These are phyloP conservation scores for Sebastolobus alascanus DNA, from an alignment of 2,797 vertebrate species.

Conservation along the genomic window DNA sequence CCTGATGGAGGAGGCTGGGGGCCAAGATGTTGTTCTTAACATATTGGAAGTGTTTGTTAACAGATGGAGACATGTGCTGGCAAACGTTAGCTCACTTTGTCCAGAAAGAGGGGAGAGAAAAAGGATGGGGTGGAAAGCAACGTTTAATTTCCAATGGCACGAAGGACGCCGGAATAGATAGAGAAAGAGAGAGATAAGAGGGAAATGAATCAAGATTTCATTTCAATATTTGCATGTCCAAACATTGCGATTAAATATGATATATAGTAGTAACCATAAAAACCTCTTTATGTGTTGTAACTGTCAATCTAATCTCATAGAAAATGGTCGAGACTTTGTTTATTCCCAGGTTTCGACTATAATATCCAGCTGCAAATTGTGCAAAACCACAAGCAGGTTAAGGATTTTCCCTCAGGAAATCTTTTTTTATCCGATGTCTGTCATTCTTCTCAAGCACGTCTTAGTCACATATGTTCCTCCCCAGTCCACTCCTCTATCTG, in stretches of 20 bases:
- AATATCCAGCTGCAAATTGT: conserved; percentile 78
- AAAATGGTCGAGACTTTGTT: conserved; percentile 65
- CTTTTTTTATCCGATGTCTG: conserved; percentile 61
- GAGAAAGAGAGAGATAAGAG: conserved; percentile 26
- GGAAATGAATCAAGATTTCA: conserved; percentile 26
- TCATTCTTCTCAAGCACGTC: conserved; percentile 68
- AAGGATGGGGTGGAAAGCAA: conserved; percentile 45
- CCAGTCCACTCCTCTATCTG: conserved; percentile 64
- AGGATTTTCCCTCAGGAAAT: conserved; percentile 59
- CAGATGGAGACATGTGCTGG: conserved; percentile 82
- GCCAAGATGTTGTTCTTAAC: conserved; percentile 82
- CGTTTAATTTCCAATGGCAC: conserved; percentile 67
- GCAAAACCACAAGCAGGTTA: conserved; percentile 79
- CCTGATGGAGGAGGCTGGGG: conserved; percentile 69
- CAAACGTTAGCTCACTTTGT: conserved; percentile 72
- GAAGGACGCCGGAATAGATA: conserved; percentile 30
- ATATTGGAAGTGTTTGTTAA: conserved; percentile 80
- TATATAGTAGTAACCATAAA: not conserved
- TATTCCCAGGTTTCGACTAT: conserved; percentile 60
- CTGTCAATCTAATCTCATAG: conserved; percentile 53
- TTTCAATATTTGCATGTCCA: conserved; percentile 20
- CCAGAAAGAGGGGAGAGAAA: conserved; percentile 53
- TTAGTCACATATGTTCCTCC: conserved; percentile 64
- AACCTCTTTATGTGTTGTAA: conserved; percentile 5
- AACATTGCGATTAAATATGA: conserved; percentile 11